These are phyloP conservation scores for Microctenopoma stevenorrisi DNA, from an alignment of 2,797 vertebrate genomes.

Conservation along the genomic window DNA sequence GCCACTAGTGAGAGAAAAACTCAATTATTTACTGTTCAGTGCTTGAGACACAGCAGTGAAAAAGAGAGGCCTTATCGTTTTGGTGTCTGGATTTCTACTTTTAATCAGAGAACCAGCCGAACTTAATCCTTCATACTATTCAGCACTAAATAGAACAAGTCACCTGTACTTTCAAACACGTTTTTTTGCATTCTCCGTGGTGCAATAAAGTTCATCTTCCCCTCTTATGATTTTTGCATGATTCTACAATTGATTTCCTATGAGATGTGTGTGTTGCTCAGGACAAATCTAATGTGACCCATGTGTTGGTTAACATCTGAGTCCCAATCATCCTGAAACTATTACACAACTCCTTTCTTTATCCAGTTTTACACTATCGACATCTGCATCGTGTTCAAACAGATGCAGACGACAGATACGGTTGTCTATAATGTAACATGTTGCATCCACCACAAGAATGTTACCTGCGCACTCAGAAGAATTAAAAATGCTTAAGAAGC, in stretches of 20 bases:
- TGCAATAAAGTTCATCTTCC: background rate
- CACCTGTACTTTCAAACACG: background rate
- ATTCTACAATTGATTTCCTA: constrained; percentile 21
- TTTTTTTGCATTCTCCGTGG: background rate
- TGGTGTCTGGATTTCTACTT: background rate
- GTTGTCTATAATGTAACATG: constrained; percentile 41
- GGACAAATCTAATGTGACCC: constrained; percentile 42
- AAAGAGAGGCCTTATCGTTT: constrained; percentile 4
- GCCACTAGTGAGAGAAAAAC: constrained; percentile 33
- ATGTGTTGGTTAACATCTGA: constrained; percentile 58
- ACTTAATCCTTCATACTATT: constrained; percentile 17
- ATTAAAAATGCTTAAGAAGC: constrained; percentile 46
- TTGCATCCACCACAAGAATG: constrained; percentile 23
- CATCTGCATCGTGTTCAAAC: constrained; percentile 68
- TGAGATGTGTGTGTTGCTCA: constrained; percentile 12
- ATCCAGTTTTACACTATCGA: constrained; percentile 62
- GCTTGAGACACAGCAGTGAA: constrained; percentile 6
- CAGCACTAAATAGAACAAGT: constrained; percentile 9
- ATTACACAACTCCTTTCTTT: constrained; percentile 66
- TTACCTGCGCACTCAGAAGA: constrained; percentile 38
- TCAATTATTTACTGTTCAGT: constrained; percentile 34
- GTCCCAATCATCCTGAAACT: constrained; percentile 41
- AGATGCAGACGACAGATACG: constrained; percentile 27
- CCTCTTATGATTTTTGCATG: background rate
- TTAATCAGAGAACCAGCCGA: constrained; percentile 1